Evolutionary conservation across 2,797 vertebrate species (phyloP), one percentile per base, ranked within the genome.

Genomic region (Chaenodraco wilsoni): DNA sequence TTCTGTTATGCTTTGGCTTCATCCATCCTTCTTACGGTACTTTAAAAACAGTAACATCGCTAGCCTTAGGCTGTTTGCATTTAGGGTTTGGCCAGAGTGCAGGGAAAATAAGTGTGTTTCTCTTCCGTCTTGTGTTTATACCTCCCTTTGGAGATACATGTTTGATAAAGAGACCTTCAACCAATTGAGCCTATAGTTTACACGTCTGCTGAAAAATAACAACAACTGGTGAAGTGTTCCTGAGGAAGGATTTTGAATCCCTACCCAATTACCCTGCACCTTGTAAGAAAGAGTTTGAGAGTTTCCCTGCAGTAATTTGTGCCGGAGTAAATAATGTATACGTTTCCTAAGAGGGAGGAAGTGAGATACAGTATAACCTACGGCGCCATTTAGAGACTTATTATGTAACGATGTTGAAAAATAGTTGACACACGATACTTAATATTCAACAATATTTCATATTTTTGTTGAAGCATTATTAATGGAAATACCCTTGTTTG

Each of bases 31-130:
- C 40, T 15, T 33, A 65, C 45, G 57, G 44, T 37, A 67, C 44
- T 76, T 67, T 27, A 66, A 14, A 78, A 76, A 69, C 54, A 74
- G 60, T 4, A 69, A 72, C 50, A 27, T 65, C 23, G 48, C 49
- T 74, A 43, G 55, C 74, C 69, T 51, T 13, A 43, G 81, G 81
- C 58, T 74, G 70, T 84, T 85, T 89, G 72, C 59, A 78, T 84
- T 87, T 56, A 56, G 21, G 72, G 61, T 65, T 80, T 74, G 64
- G 54, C 46, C 23, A 41, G 54, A 57, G 17, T 17, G 14, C 9
- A 64, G 49, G n/a, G 41, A 56, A 69, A 79, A 65, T 16, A 72
- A 63, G 48, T 13, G 57, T 43, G 63, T 51, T 71, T 40, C 51
- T 64, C 52, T 74, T 69, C 45, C 61, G 60, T 72, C 62, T 49